Evolutionary conservation across 2,888 invertebrate genomes (phyloP), one percentile per base, ranked within the genome.

Genomic region (Dione vanillae): DNA sequence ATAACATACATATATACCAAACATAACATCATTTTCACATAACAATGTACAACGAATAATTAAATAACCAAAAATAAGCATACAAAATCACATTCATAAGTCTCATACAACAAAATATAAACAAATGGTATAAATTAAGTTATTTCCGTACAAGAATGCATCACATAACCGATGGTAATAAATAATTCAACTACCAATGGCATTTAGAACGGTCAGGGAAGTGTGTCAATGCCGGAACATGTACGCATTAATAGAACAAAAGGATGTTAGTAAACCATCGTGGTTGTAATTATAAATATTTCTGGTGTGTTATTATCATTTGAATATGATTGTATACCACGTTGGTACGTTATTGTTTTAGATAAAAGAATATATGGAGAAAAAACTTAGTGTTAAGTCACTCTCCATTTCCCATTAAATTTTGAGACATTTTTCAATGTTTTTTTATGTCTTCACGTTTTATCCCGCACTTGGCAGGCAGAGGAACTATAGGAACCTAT

Each of bases 141-240:
- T 61, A 45, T 45, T 61, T 61, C 61, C 43, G 27, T 61, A 61
- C 16, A 27, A 27, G n/a, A 61, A 45, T 35, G 45, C 27, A n/a
- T 61, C 45, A 16, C 27, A 45, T 54, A 35, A n/a, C n/a, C 9
- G 37, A n/a, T n/a, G 12, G 9, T 54, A 54, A 54, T 64, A 64
- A 49, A 64, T 64, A 49, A 64, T 37, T 49, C 14, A 47, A 47
- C 11, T 49, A 49, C 8, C 16, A 64, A 49, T 64, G 51, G 65
- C 65, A 72, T 69, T 72, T 67, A 72, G 67, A 70, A 67, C 70
- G 72, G 67, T 45, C 61, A 62, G n/a, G 64, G 45, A 72, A 72
- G 70, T 70, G 64, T 72, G 67, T 72, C 72, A 72, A 70, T 72
- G 72, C 45, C 70, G 52, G 49, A 49, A 47, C 47, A 49, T 37